Evolutionary conservation across 2,888 invertebrate species (phyloP).

Genomic region (Dasypogon diadema): DNA sequence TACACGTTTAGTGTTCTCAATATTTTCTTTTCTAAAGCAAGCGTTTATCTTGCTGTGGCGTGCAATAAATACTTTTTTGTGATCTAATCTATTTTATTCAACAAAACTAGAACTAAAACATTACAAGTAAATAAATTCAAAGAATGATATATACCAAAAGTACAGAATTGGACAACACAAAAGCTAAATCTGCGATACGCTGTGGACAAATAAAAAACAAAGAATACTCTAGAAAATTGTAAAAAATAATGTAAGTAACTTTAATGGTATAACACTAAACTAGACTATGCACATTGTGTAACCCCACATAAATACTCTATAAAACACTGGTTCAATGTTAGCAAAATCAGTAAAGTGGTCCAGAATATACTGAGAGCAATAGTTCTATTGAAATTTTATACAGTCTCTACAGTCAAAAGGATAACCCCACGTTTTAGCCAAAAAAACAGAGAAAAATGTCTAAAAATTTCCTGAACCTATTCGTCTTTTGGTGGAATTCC

Average conservation of each 20-base stretch:
- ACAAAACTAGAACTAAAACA: slow-evolving; percentile 22
- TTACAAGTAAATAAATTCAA: background rate
- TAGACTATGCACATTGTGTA: background rate
- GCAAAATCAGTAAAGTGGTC: background rate
- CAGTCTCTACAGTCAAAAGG: slow-evolving; percentile 2
- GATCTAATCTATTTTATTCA: background rate
- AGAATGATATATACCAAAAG: slow-evolving; percentile 17
- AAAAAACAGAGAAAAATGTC: slow-evolving; percentile 7
- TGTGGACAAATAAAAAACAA: slow-evolving; percentile 26
- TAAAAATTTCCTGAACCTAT: slow-evolving; percentile 42
- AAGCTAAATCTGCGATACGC: slow-evolving; percentile 13
- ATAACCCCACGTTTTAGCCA: background rate
- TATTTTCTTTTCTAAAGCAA: too few species aligned
- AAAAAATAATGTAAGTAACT: background rate
- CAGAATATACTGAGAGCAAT: background rate
- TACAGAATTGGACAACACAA: slow-evolving; percentile 33
- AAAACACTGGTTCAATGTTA: slow-evolving; percentile 8
- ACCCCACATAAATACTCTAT: background rate
- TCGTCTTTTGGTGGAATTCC: background rate
- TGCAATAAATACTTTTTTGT: background rate
- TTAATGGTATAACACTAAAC: too few species aligned
- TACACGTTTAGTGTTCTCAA: too few species aligned
- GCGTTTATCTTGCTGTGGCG: background rate
- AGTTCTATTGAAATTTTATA: background rate
- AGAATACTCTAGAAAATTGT: slow-evolving; percentile 1